phyloP scores from a whole-genome alignment of 2,797 vertebrate genomes.

The Pseudochirops corinnae region DNA sequence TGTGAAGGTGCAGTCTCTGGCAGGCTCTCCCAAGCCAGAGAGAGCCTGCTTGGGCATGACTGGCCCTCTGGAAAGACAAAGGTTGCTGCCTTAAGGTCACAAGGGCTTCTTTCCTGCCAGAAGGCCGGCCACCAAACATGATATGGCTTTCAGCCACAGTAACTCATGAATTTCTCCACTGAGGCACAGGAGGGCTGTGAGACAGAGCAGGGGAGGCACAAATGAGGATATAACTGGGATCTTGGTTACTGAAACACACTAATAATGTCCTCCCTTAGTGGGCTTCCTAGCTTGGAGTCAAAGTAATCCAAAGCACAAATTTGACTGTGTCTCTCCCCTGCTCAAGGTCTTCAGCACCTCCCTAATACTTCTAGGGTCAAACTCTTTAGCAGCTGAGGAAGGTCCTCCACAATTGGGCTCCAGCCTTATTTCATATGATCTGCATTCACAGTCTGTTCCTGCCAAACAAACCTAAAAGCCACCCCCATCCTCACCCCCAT shows the following conservation, averaged over 20 bases:
- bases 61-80: background rate
- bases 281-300: background rate
- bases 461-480: background rate
- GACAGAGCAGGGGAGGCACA: background rate
- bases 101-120: too few relatives aligned
- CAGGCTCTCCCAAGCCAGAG: too few relatives aligned
- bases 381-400: background rate
- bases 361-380: background rate
- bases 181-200: too few relatives aligned
- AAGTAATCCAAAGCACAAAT: background rate
- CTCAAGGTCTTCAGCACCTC: background rate
- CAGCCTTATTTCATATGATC: background rate
- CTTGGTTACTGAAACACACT: too few relatives aligned
- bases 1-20: too few relatives aligned
- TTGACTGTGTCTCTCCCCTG: background rate
- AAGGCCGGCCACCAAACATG: background rate
- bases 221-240: background rate
- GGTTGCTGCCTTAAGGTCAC: background rate
- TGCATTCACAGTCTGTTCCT: background rate
- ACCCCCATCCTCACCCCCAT: background rate
- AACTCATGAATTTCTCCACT: too few relatives aligned
- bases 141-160: too few relatives aligned
- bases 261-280: background rate
- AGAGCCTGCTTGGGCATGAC: too few relatives aligned
- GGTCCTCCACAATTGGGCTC: background rate